Base-by-base conservation (phyloP, 2,888 invertebrate genomes). In the Trissolcus japonicus region DNA sequence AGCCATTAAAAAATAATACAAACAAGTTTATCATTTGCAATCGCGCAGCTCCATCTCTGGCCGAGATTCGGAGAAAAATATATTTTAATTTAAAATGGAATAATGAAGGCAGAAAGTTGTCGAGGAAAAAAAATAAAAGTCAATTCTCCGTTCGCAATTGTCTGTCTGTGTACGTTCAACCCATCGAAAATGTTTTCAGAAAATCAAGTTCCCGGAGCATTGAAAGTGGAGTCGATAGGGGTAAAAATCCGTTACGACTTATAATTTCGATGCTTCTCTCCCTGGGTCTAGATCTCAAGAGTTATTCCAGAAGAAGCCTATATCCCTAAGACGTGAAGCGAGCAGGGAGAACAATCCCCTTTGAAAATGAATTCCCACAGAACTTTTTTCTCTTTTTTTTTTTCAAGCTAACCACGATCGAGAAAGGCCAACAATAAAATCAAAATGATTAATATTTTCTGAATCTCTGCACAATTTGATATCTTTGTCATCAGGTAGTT, bases 381-480 rank as follows among this genome's bases (percentile, higher is more conserved):
- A 9, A 17, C 51, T 21, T 9, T 51, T 51, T 11, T 4, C 46
- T 46, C 14, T 46, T 14, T 25, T 25, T 25, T 25, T 25, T 25
- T 25, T 4, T 6, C 25, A 4, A 25, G 14, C 46, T 16, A 16
- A 35, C 35, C 46, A 16, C 46, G 16, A 16, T 46, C 4, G 46
- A 14, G 14, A 14, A 46, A 46, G 11, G 1, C 25, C 55, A 69
- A 54, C 56, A 66, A 29, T 35, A 40, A 40, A 66, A 53, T 56
- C 43, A 72, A 72, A 72, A 73, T 63, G 41, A 57, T 69, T 65
- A 2, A 46, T 66, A 73, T 74, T 72, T 67, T 69, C 29, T 50
- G 19, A 54, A 53, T 69, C 68, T 67, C 71, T 78, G 69, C 69
- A 69, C 61, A 57, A 29, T 53, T 53, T 60, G n/a, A 48, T 35